These are phyloP conservation scores for Monopis laevigella DNA, from an alignment of 2,888 invertebrate genomes.

Conservation along the genomic window DNA sequence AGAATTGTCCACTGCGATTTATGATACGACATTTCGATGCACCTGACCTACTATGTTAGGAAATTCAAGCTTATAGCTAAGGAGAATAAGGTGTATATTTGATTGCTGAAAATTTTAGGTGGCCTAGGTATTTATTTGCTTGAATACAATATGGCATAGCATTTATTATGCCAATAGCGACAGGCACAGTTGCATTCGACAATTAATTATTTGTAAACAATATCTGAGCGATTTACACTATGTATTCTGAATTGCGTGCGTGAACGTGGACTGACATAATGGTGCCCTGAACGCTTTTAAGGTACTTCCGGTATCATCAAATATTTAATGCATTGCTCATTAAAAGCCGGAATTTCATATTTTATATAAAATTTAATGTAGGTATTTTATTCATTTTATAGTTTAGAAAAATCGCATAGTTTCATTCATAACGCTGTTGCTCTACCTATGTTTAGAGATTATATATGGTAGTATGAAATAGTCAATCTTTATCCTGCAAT, in stretches of 20 bases:
- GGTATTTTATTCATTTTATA: no score
- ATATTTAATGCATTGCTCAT: constrained; percentile 24
- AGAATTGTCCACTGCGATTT: constrained; percentile 24
- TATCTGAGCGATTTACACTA: constrained; percentile 31
- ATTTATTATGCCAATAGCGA: constrained; percentile 59
- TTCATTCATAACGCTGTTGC: no score
- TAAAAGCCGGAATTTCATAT: no score
- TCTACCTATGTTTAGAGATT: no score
- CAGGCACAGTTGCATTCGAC: constrained; percentile 55
- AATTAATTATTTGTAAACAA: constrained; percentile 66
- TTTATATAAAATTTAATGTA: no score
- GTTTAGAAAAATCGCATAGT: no score
- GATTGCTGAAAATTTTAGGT: constrained; percentile 13
- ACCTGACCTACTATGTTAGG: not conserved
- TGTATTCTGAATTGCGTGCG: constrained; percentile 26
- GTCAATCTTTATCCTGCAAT: no score
- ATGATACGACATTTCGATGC: constrained; percentile 11
- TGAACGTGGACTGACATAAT: constrained; percentile 43
- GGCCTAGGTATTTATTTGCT: constrained; percentile 32
- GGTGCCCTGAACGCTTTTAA: constrained; percentile 24
- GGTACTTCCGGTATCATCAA: constrained; percentile 23
- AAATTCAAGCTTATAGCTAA: not conserved
- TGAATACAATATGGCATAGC: constrained; percentile 42
- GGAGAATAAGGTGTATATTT: constrained; percentile 21
- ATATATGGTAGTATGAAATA: no score